A percentile compares a stretch with the other conserved stretches of the same genome.
Conservation (phyloP, 2,113 vertebrate genomes). For the Gallinago media region DNA sequence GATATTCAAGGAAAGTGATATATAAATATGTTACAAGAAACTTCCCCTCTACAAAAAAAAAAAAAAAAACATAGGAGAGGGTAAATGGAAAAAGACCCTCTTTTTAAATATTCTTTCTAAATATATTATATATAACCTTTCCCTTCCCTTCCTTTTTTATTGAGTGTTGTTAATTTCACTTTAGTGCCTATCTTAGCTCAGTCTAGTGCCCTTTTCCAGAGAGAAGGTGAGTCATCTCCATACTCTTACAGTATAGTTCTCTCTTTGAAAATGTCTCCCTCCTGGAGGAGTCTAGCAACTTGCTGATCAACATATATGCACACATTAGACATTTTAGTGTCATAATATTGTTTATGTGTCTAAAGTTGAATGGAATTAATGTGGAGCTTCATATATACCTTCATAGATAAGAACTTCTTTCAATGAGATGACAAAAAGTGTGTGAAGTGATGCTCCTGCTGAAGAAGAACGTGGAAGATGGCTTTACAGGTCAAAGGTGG, state of each 20-base stretch:
- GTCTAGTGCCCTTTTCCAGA: neutral
- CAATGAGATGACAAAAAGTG: neutral
- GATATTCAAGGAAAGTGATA: neutral
- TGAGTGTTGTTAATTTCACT: neutral
- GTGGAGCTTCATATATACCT: neutral
- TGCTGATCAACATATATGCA: neutral
- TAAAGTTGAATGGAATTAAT: neutral
- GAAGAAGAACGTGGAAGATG: neutral
- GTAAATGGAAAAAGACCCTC: neutral
- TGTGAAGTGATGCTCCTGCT: neutral
- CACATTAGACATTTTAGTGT: neutral
- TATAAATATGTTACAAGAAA: neutral
- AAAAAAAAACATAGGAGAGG: rapidly evolving
- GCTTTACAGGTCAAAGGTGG: neutral
- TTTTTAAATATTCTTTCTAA: neutral
- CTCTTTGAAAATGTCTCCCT: neutral
- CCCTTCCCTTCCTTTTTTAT: neutral
- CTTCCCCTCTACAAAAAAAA: rapidly evolving
- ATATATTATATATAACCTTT: neutral
- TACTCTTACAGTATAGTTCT: neutral
- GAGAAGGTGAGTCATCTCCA: neutral
- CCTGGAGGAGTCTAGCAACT: neutral
- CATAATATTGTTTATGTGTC: neutral
- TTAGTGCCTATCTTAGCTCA: neutral
- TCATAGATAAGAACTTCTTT: neutral